These are phyloP conservation scores for Callithrix jacchus DNA, from an alignment of 2,113 vertebrate species.

Conservation along the genomic window DNA sequence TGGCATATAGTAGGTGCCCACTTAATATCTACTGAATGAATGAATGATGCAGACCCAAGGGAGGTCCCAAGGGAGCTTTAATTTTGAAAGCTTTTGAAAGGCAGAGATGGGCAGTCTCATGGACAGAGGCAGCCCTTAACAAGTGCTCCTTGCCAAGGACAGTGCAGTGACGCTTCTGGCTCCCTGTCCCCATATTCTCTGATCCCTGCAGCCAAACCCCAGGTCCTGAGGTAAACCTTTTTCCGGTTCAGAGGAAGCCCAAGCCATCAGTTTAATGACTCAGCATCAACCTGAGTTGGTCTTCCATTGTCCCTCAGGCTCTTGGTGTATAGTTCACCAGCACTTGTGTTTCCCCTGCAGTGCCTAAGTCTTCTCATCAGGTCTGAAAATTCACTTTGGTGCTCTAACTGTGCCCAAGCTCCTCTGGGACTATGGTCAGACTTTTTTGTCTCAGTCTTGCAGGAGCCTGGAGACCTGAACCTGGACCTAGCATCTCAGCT, in stretches of 20 bases:
- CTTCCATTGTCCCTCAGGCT: not conserved
- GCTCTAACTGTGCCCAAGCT: not conserved
- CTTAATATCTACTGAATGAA: not conserved
- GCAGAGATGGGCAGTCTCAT: not conserved
- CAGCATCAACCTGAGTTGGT: not conserved
- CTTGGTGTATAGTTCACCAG: not conserved
- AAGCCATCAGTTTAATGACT: not conserved
- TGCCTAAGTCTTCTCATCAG: not conserved
- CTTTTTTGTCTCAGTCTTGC: not conserved
- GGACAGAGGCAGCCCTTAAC: not conserved
- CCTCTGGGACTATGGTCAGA: not conserved
- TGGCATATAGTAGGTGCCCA: not conserved
- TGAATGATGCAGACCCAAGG: not conserved
- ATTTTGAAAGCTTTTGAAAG: not conserved
- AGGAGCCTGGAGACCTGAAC: not conserved
- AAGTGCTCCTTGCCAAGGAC: not conserved
- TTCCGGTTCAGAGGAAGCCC: not conserved
- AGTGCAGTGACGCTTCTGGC: not conserved
- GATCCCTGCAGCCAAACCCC: not conserved
- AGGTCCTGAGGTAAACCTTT: not conserved
- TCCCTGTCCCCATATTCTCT: not conserved
- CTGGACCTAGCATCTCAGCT: not conserved
- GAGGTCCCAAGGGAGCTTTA: not conserved
- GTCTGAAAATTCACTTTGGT: not conserved
- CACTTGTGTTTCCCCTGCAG: fast-evolving